These are phyloP conservation scores for Erethizon dorsatum DNA, from an alignment of 2,797 vertebrate species.

Conservation along the genomic window DNA sequence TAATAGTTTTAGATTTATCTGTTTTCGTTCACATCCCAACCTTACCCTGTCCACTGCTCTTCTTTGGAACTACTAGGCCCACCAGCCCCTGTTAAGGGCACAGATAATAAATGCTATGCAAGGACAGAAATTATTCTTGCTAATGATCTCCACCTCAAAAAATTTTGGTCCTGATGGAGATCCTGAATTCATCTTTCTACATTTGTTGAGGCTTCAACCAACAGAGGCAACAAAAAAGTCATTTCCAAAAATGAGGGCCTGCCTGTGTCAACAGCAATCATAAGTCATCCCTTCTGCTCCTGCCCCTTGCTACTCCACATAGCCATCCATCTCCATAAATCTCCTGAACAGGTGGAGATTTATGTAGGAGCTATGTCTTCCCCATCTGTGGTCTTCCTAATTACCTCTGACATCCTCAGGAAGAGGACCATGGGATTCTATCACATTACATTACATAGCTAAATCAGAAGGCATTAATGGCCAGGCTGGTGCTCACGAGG, in stretches of 20 bases:
- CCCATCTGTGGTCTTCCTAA: background rate
- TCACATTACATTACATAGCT: background rate
- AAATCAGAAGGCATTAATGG: background rate
- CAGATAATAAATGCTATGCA: background rate
- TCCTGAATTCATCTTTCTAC: slow-evolving; percentile 67
- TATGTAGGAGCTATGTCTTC: background rate
- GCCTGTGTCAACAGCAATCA: slow-evolving; percentile 52
- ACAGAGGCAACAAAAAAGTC: slow-evolving; percentile 45
- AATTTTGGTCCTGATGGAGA: slow-evolving; percentile 5
- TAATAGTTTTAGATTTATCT: slow-evolving; percentile 76
- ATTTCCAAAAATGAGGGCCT: slow-evolving; percentile 53
- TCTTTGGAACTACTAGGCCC: background rate
- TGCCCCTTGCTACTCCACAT: background rate
- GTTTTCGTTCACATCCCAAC: background rate
- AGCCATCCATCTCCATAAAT: slow-evolving; percentile 30
- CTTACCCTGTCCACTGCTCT: slow-evolving; percentile 19
- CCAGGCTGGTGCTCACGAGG: background rate
- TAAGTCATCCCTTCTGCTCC: slow-evolving; percentile 65
- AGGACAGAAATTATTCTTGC: slow-evolving; percentile 14
- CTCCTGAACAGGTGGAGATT: slow-evolving; percentile 42
- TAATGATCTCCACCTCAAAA: background rate
- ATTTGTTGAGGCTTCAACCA: slow-evolving; percentile 53
- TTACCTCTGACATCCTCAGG: slow-evolving; percentile 9
- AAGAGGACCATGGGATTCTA: background rate
- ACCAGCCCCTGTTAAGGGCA: background rate